These are phyloP conservation scores for Palloptera scutellata DNA, from an alignment of 2,888 invertebrate genomes.

Conservation along the genomic window DNA sequence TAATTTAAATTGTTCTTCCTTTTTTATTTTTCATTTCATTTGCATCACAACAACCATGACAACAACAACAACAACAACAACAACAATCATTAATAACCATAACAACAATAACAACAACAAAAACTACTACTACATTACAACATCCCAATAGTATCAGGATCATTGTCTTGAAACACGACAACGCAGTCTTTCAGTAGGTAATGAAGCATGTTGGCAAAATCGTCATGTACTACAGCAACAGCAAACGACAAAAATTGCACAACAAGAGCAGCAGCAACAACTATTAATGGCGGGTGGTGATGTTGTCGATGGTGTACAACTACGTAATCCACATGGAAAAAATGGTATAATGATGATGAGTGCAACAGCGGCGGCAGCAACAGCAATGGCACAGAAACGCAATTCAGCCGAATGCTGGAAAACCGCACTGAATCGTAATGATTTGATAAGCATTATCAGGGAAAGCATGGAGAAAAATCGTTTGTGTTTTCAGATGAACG, in stretches of 20 bases:
- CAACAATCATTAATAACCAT: not conserved
- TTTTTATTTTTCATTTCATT: conserved; percentile 36
- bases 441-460: conserved; percentile 85
- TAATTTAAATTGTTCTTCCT: conserved; percentile 32
- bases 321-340: conserved; percentile 51
- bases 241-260: conserved; percentile 38
- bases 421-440: conserved; percentile 80
- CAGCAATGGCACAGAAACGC: conserved; percentile 47
- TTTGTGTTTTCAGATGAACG: conserved; percentile 82
- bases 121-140: conserved; percentile 24
- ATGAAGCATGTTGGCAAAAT: conserved; percentile 61
- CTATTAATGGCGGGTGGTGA: conserved; percentile 43
- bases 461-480: conserved; percentile 92
- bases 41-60: conserved; percentile 26
- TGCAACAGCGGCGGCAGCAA: conserved; percentile 50
- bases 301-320: conserved; percentile 55
- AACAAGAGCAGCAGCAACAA: conserved; percentile 39
- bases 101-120: conserved; percentile 22
- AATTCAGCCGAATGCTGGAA: conserved; percentile 68
- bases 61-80: conserved; percentile 15
- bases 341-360: conserved; percentile 24
- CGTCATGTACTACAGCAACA: conserved; percentile 51
- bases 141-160: conserved; percentile 57
- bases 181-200: conserved; percentile 63
- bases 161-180: conserved; percentile 61